A percentile compares a stretch with the other conserved stretches of the same genome.
Conservation (phyloP, 1,140 invertebrate species). For the Diabrotica virgifera region DNA sequence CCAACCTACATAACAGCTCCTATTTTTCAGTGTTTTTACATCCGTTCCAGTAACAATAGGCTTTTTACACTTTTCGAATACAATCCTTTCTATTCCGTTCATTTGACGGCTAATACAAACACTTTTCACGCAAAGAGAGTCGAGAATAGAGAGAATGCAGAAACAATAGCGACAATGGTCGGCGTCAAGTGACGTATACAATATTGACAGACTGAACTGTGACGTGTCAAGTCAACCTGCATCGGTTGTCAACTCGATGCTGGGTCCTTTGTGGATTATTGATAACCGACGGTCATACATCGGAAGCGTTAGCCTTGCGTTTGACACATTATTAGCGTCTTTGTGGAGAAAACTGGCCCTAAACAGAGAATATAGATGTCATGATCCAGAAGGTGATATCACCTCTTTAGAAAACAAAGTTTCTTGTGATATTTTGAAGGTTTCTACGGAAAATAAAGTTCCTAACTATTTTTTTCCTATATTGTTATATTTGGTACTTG, state of each 20-base stretch:
- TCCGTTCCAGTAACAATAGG: too few relatives aligned
- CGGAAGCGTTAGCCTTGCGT: slow-evolving; percentile 23
- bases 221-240: slow-evolving; percentile 24
- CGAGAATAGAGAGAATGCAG: slow-evolving; percentile 15
- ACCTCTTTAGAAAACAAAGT: too few relatives aligned
- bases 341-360: background rate
- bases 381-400: too few relatives aligned
- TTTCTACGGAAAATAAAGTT: too few relatives aligned
- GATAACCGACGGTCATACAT: slow-evolving; percentile 24
- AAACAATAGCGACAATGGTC: slow-evolving; percentile 23
- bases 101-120: background rate
- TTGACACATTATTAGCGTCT: slow-evolving; percentile 24
- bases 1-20: too few relatives aligned
- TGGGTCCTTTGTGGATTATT: slow-evolving; percentile 1
- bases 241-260: slow-evolving; percentile 19
- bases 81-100: background rate
- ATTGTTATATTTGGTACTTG: too few relatives aligned
- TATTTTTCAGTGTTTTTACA: background rate
- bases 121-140: background rate
- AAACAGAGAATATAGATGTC: too few relatives aligned
- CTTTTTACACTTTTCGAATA: background rate
- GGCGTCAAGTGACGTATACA: slow-evolving; percentile 25
- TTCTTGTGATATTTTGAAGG: too few relatives aligned
- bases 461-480: too few relatives aligned
- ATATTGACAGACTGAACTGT: slow-evolving; percentile 21